Conservation (phyloP, 2,113 vertebrate genomes). For the Halcyon malimbica region DNA sequence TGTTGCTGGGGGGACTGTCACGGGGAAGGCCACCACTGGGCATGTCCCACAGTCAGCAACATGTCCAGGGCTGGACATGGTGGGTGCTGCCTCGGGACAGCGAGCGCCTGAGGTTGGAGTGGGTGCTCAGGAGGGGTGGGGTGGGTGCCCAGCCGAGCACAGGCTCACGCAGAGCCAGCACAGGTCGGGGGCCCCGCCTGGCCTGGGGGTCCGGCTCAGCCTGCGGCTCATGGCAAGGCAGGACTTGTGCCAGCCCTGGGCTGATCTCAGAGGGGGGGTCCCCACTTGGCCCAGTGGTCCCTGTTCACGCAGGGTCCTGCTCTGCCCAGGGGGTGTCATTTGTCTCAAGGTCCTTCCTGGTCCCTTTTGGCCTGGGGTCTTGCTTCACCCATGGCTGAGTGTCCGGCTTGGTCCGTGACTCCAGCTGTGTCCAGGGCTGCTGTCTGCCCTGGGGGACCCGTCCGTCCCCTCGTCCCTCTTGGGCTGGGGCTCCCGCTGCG, state of each 20-base stretch:
- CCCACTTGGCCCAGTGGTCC: neutral
- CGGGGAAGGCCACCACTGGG: neutral
- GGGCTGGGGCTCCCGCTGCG: fast-evolving
- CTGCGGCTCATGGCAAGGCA: neutral
- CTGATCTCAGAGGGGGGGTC: neutral
- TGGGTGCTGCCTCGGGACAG: too few relatives aligned
- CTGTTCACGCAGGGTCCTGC: neutral
- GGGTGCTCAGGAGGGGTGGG: neutral
- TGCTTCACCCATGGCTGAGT: neutral
- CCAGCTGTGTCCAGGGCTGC: neutral
- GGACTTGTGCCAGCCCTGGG: neutral
- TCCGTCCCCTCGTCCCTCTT: neutral
- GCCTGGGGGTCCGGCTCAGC: neutral
- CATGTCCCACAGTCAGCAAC: neutral
- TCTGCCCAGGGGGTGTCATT: neutral
- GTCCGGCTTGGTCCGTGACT: neutral
- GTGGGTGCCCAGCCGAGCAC: neutral
- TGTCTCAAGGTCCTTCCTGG: neutral
- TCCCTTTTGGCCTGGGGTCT: neutral
- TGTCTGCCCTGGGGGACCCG: too few relatives aligned
- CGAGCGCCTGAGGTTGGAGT: fast-evolving
- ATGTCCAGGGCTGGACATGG: fast-evolving
- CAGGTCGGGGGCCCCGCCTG: neutral
- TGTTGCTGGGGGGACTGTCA: neutral
- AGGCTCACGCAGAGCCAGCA: fast-evolving